Evolutionary conservation across 1,140 invertebrate genomes (phyloP), one percentile per base, ranked within the genome.

Genomic region (Pseudomyrmex pallidus): DNA sequence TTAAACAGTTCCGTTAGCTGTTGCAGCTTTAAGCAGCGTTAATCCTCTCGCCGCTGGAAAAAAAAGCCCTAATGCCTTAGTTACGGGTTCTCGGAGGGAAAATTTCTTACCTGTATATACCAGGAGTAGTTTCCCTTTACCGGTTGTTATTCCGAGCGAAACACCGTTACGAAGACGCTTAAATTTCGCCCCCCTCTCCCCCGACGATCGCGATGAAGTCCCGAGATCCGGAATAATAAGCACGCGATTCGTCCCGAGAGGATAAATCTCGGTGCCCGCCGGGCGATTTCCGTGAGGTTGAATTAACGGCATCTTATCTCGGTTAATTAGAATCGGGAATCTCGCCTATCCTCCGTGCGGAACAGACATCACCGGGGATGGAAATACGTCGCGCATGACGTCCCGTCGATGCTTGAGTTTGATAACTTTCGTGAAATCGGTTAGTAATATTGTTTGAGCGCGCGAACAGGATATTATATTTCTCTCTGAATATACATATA

Each of bases 61-160:
- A 35, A 73, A 87, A 86, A 59, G 61, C 56, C 54, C 74, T 83
- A 86, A 76, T 82, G 56, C 44, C 12, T 57, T 82, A 76, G 50
- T 63, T 80, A 80, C 66, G 66, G 54, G 66, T 72, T 57, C 66
- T 80, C 54, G n/a, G 66, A 61, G 54, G 20, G 54, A 12, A 72
- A 80, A 80, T 80, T 80, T 66, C 66, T 80, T 64, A 80, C 54
- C 44, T 80, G 56, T 59, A 50, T 54, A 8, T 59, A 72, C 48
- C 35, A 20, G 64, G 52, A 20, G n/a, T 63, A 48, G 66, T 70
- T 80, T 61, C 22, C 76, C 54, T 66, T 72, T 20, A 68, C 66
- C 54, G 64, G 76, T n/a, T 72, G 54, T 80, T 72, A 80, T n/a
- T 35, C n/a, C 20, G 22, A 48, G 56, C 54, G 54, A 76, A 54